A percentile compares a stretch with the other conserved stretches of the same genome.
Evolutionary conservation across 2,797 vertebrate species (phyloP).

Genomic region (Chelon auratus): DNA sequence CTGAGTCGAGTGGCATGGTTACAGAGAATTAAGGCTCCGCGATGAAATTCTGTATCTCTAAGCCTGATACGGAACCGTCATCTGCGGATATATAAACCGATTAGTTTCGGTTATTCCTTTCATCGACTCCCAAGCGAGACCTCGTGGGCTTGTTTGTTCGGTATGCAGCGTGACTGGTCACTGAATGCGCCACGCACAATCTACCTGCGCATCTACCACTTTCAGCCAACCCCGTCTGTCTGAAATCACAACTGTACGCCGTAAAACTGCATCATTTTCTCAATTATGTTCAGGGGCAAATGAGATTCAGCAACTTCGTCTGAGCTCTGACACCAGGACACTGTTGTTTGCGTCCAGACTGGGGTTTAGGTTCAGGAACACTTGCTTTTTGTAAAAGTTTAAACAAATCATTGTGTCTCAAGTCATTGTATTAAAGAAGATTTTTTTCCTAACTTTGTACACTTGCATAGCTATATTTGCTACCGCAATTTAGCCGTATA

Average conservation of each 20-base stretch:
- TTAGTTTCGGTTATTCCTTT: conserved; percentile 5
- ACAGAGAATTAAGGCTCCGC: neutral
- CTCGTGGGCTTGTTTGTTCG: conserved; percentile 1
- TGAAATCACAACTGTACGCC: neutral
- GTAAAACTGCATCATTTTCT: neutral
- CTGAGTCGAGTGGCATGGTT: neutral
- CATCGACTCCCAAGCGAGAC: neutral
- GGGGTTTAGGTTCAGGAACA: neutral
- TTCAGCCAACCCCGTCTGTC: neutral
- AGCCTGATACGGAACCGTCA: conserved; percentile 1
- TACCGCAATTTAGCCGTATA: neutral
- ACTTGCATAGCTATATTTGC: neutral
- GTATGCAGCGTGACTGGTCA: neutral
- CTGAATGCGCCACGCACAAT: neutral
- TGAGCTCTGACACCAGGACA: neutral
- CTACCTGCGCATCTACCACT: neutral
- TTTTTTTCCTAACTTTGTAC: neutral
- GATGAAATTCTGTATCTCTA: neutral
- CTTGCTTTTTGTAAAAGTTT: neutral
- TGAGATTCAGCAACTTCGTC: no score
- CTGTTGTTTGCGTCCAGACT: neutral
- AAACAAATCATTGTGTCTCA: neutral
- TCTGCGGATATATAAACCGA: neutral
- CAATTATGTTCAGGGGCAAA: neutral
- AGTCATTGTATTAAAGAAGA: neutral